Evolutionary conservation across 2,888 invertebrate genomes (phyloP).

Genomic region (Dasysyrphus tricinctus): DNA sequence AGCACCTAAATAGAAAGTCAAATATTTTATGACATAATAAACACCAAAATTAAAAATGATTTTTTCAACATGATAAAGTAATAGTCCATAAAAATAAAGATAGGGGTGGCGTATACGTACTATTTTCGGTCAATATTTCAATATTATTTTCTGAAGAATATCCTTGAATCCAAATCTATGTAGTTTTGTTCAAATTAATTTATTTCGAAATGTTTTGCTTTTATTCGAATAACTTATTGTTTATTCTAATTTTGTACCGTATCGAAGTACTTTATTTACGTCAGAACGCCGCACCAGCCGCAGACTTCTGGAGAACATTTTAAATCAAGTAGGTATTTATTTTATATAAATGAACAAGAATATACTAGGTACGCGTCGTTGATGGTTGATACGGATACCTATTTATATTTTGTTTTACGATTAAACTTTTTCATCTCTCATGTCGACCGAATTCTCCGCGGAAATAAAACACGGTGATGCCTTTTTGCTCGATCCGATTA

Average conservation of each 20-base stretch:
- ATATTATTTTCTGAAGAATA: background rate
- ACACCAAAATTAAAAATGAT: background rate
- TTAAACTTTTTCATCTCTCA: slow-evolving; percentile 22
- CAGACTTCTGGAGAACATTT: slow-evolving; percentile 23
- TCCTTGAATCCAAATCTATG: background rate
- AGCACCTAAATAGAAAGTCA: too few species aligned
- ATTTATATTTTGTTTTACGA: slow-evolving; percentile 19
- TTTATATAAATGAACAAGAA: background rate
- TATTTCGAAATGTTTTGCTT: background rate
- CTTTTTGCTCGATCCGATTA: slow-evolving; percentile 16
- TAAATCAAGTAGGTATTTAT: slow-evolving; percentile 14
- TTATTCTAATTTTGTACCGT: slow-evolving; percentile 16
- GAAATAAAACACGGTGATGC: background rate
- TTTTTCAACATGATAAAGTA: background rate
- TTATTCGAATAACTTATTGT: slow-evolving; percentile 15
- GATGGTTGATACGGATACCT: background rate
- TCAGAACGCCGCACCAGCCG: background rate
- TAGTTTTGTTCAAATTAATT: background rate
- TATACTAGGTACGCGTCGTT: background rate
- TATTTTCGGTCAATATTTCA: background rate
- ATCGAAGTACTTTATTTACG: slow-evolving; percentile 16
- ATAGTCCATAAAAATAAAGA: background rate
- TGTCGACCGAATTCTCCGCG: background rate
- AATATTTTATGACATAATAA: too few species aligned
- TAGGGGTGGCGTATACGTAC: slow-evolving; percentile 14